Evolutionary conservation across 2,797 vertebrate species (phyloP), one percentile per base, ranked within the genome.

Genomic region (Gymnoscopelus braueri): DNA sequence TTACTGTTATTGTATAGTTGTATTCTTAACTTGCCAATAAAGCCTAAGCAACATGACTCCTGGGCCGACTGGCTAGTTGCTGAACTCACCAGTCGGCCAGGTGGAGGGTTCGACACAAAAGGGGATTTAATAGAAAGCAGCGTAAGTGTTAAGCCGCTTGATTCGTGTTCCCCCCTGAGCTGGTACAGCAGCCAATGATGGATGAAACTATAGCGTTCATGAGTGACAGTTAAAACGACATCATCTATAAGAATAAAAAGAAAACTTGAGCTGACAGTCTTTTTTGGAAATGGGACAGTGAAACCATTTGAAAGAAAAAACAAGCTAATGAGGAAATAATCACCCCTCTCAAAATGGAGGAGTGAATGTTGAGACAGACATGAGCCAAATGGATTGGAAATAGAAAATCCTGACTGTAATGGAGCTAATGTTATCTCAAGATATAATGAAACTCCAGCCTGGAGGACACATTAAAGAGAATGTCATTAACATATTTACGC

Each of bases 401-500:
- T 26, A n/a, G 65, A 56, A 63, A 13, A 54, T 47, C 48, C 3
- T 15, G 14, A 70, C 60, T 66, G 62, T 26, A 35, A 60, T 59
- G 3, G 48, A 52, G 56, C 50, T 29, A 24, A 61, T 35, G 70
- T 51, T 58, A 52, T 67, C 47, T 60, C 56, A 63, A 48, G 55
- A 1, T 26, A 3, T 62, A 70, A 81, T 75, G 72, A 77, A 79
- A 51, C 66, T 54, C 57, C 65, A 72, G 79, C 78, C 78, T 54
- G 67, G 14, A 71, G 80, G 69, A 83, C 56, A 68, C 65, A 65
- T 77, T 81, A 63, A 69, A 70, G 68, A 67, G 63, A 80, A 81
- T 63, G 60, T 69, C 78, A 77, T 81, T 75, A 77, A 53, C 63
- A 70, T 75, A 72, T 83, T 80, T 77, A 70, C 75, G 72, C 66